Base-by-base conservation (phyloP, 2,113 vertebrate genomes). In the Dicaeum eximium region DNA sequence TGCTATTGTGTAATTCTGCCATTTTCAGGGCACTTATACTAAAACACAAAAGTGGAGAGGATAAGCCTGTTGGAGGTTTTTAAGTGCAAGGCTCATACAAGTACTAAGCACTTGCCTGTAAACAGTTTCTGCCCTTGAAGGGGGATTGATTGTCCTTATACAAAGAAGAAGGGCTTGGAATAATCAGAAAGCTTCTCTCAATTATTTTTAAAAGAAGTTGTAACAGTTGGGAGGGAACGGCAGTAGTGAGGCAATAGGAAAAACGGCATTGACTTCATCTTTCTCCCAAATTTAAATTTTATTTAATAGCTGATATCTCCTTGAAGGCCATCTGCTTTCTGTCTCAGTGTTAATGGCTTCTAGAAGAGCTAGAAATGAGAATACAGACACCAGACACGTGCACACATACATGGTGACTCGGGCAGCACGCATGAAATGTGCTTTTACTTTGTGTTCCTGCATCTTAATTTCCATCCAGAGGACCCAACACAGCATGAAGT, bases 381-480 rank as follows among this genome's bases (percentile, higher is more conserved):
- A 79, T 54, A 64, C 30, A 58, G 51, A 40, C 38, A 66, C 13
- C 56, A 50, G 71, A 42, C 13, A 48, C 0, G 0, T 16, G 24
- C 28, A 53, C 22, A 42, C 27, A 38, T 35, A 62, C 9, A 25
- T 5, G 13, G 13, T 67, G 88, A 21, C 28, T 48, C 0, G 0
- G 54, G 54, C 2, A 11, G 40, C 35, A 50, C 11, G 14, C 0
- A 0, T 14, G 42, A 71, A 8, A 71, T 24, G 7, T 28, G 16
- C 9, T 67, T 89, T 64, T 73, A 81, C 27, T 74, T 19, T 48
- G 30, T 58, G 8, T 13, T 66, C 42, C 51, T 57, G 28, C 3
- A 6, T 40, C 33, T 58, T 56, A 54, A 57, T n/a, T 70, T 86
- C 57, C 47, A 42, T 24, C 33, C 28, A 77, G 45, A 25, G 13